Percentiles rank a stretch among this genome's conserved stretches.
These are phyloP conservation scores for Tribolium madens DNA, from an alignment of 1,140 invertebrate species.

Conservation along the genomic window DNA sequence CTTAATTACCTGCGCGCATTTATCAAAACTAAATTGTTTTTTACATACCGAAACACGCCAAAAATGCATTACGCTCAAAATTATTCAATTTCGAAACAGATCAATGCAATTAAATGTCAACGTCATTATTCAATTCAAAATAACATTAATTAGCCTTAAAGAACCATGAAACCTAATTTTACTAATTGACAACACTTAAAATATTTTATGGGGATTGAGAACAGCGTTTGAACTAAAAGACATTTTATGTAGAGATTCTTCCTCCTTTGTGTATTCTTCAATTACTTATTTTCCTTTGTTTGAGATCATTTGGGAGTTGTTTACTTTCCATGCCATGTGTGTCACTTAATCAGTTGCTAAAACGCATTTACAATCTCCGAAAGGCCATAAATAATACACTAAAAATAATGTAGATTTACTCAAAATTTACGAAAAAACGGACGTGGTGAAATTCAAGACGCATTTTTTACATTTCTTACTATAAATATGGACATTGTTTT, in stretches of 20 bases:
- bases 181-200: neutral
- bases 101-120: too few species aligned
- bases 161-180: too few species aligned
- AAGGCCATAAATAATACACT: neutral
- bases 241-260: neutral
- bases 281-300: neutral
- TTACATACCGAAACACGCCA: neutral
- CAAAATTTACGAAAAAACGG: too few species aligned
- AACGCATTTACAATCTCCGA: neutral
- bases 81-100: too few species aligned
- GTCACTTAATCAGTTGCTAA: neutral
- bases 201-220: neutral
- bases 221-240: too few species aligned
- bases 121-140: too few species aligned
- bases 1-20: neutral
- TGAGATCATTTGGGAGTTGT: conserved; percentile 10
- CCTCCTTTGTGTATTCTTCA: neutral
- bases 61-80: neutral
- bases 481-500: neutral
- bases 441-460: too few species aligned
- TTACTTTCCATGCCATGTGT: conserved; percentile 5
- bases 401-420: neutral
- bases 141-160: too few species aligned
- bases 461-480: too few species aligned
- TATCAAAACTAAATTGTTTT: neutral